Evolutionary conservation across 2,888 invertebrate species (phyloP), one percentile per base, ranked within the genome.

Genomic region (Mamestra brassicae): DNA sequence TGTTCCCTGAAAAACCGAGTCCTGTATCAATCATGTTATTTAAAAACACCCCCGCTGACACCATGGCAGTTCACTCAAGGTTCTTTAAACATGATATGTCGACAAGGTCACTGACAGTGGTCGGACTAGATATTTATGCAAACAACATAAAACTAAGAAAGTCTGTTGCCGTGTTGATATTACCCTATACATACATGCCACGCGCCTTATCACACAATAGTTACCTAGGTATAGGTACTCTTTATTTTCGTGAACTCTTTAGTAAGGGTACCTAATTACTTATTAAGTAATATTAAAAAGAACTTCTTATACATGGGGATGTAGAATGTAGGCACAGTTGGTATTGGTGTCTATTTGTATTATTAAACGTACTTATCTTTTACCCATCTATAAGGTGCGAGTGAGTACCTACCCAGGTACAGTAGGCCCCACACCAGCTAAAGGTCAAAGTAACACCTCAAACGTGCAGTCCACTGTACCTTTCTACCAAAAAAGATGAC

Each of bases 11-110:
- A n/a, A n/a, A n/a, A n/a, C 13, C n/a, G 34, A 34, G 36, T 58
- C 26, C 15, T 47, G 54, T 55, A n/a, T 69, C 52, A 60, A 45
- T 66, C 42, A 60, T 62, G 47, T 47, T 62, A 15, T 47, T n/a
- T 45, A 52, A 60, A 54, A 71, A 63, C 67, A 77, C 80, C 72
- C 75, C 58, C 76, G 62, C 78, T 74, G 76, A 86, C 85, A 85
- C 80, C 80, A 70, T 81, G 83, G 79, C 81, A 73, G 74, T 71
- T 69, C 67, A 76, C 58, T 17, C 67, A 42, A 52, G 68, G 60
- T 45, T n/a, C n/a, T 26, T 15, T 52, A 13, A 83, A 80, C 82
- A 83, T 83, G 55, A 84, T 81, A 83, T 80, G 70, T 76, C 74
- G 80, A 63, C 81, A 72, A 79, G 81, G 81, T 78, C 72, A 65